Base-by-base conservation (phyloP, 2,797 vertebrate species). In the Limosa lapponica region DNA sequence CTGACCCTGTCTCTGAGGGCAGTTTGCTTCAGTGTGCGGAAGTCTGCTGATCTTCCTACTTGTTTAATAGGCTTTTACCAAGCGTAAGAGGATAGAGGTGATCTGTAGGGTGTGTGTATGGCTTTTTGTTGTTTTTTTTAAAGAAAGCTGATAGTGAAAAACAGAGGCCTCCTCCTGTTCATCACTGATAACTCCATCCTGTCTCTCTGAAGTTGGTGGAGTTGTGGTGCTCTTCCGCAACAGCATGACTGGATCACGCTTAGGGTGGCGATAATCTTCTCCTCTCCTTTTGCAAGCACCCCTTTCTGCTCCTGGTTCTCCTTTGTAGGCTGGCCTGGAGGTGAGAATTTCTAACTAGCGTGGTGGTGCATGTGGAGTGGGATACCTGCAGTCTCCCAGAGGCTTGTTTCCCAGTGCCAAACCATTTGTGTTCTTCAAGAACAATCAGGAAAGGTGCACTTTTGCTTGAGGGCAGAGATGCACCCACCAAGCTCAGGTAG, bases 301-400 rank as follows among this genome's bases (percentile, higher is more conserved):
- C 13, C 30, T 83, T 95, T 80, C 17, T 59, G 2, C 19, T 74
- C 7, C 27, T 24, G 19, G 5, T 72, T 93, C 83, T 84, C 32
- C 27, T 65, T 80, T 1, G 1, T 48, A 13, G 48, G 46, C 44
- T 84, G 34, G 30, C 11, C 10, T 43, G 67, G 43, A 84, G 62
- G 32, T 69, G 32, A 75, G 51, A 52, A 64, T 87, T 84, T 84
- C 43, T 14, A 54, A 46, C 11, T 25, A 15, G 25, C 0, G 0
- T 23, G 58, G 17, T 28, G 34, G 15, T 73, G 27, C 19, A 3
- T 0, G 0, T 55, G 36, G 17, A 37, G 9, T 22, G 39, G 72
- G 32, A 82, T 41, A 37, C 12, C 34, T 61, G 17, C 41, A 57
- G 36, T 36, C 22, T 77, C 12, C 13, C 23, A 36, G 32, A n/a